Evolutionary conservation across 1,140 invertebrate species (phyloP).

Genomic region (Maniola jurtina): DNA sequence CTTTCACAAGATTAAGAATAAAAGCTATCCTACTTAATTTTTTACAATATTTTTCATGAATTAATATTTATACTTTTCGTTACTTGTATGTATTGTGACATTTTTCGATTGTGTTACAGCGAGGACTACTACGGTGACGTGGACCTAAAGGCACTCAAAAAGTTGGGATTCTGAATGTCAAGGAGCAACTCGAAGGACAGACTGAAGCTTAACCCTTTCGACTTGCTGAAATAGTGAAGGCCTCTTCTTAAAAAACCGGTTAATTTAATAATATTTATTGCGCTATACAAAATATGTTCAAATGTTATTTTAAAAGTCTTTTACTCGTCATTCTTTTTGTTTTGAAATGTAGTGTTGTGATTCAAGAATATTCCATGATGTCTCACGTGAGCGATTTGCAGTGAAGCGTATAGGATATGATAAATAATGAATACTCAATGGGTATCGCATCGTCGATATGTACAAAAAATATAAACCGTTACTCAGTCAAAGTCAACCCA

Average conservation of each 20-base stretch:
- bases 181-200: slow-evolving; percentile 71
- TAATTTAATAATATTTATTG: slow-evolving; percentile 21
- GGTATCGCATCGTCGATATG: neutral
- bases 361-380: slow-evolving; percentile 1
- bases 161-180: slow-evolving; percentile 84
- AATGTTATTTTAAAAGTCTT: slow-evolving; percentile 10
- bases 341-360: neutral
- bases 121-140: slow-evolving; percentile 92
- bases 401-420: neutral
- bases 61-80: no score
- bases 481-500: neutral
- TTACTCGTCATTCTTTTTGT: neutral
- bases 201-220: slow-evolving; percentile 67
- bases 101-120: slow-evolving; percentile 77
- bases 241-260: slow-evolving; percentile 42
- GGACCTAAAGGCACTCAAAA: slow-evolving; percentile 88
- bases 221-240: slow-evolving; percentile 53
- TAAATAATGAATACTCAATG: neutral
- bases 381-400: neutral
- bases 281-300: neutral
- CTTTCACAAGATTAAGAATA: no score
- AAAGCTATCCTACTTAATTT: no score
- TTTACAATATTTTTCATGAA: no score
- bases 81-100: neutral
- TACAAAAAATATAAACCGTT: neutral